Conservation (phyloP, 2,113 vertebrate species). For the Poecilia latipinna region DNA sequence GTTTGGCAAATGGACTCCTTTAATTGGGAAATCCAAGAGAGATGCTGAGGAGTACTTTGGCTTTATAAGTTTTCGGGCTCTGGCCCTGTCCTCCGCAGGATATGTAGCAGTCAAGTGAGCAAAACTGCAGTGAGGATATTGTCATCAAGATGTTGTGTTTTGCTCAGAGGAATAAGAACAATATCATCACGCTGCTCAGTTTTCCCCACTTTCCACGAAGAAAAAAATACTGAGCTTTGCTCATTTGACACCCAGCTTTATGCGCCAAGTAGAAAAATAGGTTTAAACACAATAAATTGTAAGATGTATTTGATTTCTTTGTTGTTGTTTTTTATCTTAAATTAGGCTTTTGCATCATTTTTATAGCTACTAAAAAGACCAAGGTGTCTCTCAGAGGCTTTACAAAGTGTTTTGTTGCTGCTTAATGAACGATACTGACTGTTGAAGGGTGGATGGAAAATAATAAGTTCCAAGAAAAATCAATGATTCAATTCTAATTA, state of each 20-base stretch:
- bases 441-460: conserved; percentile 6
- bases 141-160: conserved; percentile 29
- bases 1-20: conserved; percentile 54
- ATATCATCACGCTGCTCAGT: conserved; percentile 4
- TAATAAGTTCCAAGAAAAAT: conserved; percentile 27
- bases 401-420: conserved; percentile 18
- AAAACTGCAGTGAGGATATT: conserved; percentile 14
- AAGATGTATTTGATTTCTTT: neutral
- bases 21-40: conserved; percentile 61
- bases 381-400: conserved; percentile 7
- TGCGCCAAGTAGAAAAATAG: neutral
- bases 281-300: too few species aligned
- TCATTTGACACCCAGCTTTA: neutral
- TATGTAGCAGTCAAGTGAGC: conserved; percentile 14
- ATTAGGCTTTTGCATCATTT: neutral
- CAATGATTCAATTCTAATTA: conserved; percentile 24
- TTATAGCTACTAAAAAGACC: conserved; percentile 32
- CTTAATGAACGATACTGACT: conserved; percentile 31
- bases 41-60: conserved; percentile 57
- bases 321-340: neutral
- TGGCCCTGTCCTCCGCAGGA: conserved; percentile 40
- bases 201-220: neutral
- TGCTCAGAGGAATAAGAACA: neutral
- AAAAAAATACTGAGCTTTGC: neutral
- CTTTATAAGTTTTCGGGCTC: conserved; percentile 52